Conservation (phyloP, 2,113 vertebrate genomes). For the Platysternon megacephalum region DNA sequence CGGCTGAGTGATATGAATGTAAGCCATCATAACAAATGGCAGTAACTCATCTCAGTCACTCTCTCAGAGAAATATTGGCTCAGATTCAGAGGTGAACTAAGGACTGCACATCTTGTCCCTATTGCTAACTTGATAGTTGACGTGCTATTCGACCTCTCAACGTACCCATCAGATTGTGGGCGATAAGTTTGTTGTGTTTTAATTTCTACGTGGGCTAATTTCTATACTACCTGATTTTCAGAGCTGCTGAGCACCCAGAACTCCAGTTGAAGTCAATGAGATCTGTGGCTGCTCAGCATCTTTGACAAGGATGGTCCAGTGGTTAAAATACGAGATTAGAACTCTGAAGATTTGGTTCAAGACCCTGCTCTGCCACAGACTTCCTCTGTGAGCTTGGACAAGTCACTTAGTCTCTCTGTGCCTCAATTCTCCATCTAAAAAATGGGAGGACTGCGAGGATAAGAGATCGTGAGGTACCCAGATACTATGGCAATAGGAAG, state of each 20-base stretch:
- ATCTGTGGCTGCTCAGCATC: neutral
- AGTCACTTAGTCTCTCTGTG: neutral
- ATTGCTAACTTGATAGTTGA: neutral
- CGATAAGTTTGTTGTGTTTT: neutral
- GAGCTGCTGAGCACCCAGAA: neutral
- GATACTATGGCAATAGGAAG: neutral
- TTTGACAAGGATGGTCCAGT: neutral
- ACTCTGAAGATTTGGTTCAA: neutral
- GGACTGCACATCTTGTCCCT: neutral
- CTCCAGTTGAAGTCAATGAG: neutral
- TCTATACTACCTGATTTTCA: fast-evolving
- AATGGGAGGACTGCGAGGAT: neutral
- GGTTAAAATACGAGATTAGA: neutral
- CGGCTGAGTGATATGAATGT: neutral
- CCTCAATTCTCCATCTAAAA: neutral
- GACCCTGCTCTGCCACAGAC: neutral
- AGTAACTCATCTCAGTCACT: neutral
- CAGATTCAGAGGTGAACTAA: neutral
- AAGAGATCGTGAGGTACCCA: neutral
- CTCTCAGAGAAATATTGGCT: neutral
- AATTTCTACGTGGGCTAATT: neutral
- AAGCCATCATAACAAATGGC: conserved; percentile 2
- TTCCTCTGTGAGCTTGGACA: neutral
- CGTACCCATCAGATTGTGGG: neutral
- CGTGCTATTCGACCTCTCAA: neutral